Conservation (phyloP, 2,113 vertebrate species). For the Notarius lentiginosus region DNA sequence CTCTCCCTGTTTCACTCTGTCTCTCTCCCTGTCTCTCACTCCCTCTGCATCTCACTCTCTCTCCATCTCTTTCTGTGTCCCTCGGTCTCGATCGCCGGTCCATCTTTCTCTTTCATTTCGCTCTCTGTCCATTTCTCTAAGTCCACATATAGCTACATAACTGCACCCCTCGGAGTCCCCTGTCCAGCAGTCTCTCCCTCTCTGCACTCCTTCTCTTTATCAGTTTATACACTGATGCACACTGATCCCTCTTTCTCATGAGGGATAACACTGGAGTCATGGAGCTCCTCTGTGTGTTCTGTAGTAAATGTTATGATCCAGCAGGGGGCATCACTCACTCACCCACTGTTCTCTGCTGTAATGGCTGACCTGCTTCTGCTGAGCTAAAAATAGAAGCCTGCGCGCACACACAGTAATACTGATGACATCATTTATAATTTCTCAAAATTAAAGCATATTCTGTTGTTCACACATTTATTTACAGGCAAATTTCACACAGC, state of each 20-base stretch:
- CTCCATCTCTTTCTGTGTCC: neutral
- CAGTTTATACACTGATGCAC: neutral
- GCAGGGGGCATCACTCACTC: slow-evolving; percentile 50
- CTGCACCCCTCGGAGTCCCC: neutral
- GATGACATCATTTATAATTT: neutral
- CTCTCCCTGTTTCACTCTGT: too few relatives aligned
- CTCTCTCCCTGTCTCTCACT: neutral
- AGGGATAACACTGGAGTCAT: slow-evolving; percentile 18
- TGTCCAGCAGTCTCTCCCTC: neutral
- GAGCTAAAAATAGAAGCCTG: slow-evolving; percentile 13
- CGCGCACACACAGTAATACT: neutral
- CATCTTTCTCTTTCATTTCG: neutral
- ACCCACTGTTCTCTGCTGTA: neutral
- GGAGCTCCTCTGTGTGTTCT: neutral
- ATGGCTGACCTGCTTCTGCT: slow-evolving; percentile 31
- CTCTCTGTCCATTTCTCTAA: too few relatives aligned
- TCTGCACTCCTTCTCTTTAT: neutral
- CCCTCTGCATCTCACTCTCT: neutral
- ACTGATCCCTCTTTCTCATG: neutral
- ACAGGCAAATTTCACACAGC: neutral
- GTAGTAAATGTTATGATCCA: slow-evolving; percentile 49
- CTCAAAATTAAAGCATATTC: too few relatives aligned
- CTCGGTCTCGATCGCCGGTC: too few relatives aligned
- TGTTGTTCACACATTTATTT: neutral
- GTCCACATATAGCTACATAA: neutral